Conservation (phyloP, 2,113 vertebrate genomes). For the Columbina picui region DNA sequence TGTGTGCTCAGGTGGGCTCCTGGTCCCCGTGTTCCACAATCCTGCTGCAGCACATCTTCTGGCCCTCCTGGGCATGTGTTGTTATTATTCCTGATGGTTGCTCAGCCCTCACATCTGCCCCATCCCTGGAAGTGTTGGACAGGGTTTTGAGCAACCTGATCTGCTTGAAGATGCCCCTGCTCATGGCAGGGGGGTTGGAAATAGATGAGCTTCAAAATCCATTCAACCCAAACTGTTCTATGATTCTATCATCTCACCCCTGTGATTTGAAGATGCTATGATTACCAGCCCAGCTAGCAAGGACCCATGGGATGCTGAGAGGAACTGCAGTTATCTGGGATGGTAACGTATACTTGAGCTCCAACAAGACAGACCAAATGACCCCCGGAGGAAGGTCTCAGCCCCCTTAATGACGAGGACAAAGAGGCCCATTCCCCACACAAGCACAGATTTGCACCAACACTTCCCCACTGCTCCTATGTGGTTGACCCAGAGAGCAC, state of each 20-base stretch:
- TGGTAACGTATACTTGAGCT: not conserved
- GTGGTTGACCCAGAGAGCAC: not conserved
- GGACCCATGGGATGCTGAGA: accelerated
- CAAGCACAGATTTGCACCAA: not conserved
- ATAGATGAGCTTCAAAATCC: no score
- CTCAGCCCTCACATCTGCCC: not conserved
- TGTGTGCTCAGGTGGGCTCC: not conserved
- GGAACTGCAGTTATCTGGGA: not conserved
- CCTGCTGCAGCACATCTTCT: not conserved
- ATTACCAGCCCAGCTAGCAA: not conserved
- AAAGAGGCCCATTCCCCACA: not conserved
- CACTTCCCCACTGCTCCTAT: not conserved
- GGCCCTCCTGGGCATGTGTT: no score
- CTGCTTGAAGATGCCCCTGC: no score
- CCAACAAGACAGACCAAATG: not conserved
- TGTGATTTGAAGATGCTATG: no score
- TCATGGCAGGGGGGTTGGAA: no score
- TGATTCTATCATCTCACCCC: no score
- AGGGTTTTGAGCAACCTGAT: no score
- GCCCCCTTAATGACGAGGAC: not conserved
- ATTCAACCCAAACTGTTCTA: no score
- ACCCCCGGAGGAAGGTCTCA: not conserved
- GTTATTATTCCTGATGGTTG: not conserved
- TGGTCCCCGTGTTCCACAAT: not conserved
- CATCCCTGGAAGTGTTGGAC: no score